phyloP scores from a whole-genome alignment of 1,140 invertebrate species.

The Dryas iulia region DNA sequence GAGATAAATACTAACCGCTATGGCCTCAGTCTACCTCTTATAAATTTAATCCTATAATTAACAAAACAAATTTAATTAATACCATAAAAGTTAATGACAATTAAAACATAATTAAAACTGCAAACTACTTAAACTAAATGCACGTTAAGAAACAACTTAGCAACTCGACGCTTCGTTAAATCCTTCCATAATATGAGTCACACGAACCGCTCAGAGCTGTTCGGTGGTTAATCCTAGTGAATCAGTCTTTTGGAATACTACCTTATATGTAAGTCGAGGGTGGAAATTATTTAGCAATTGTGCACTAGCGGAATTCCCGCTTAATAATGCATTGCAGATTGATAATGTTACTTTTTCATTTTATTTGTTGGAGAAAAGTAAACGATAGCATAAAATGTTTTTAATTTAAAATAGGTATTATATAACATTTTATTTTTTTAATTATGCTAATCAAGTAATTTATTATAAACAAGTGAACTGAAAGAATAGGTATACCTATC shows the following conservation, averaged over 20 bases:
- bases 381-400: too few species aligned
- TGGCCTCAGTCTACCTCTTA: not conserved
- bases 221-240: not conserved
- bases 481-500: too few species aligned
- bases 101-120: not conserved
- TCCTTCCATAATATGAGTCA: slow-evolving; percentile 1
- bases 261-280: not conserved
- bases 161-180: not conserved
- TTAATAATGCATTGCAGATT: not conserved
- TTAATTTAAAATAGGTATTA: too few species aligned
- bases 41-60: not conserved
- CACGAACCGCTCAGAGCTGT: not conserved
- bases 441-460: too few species aligned
- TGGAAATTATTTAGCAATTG: not conserved
- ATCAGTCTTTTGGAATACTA: not conserved
- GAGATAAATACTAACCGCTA: too few species aligned
- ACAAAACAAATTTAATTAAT: not conserved
- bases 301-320: not conserved
- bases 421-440: too few species aligned
- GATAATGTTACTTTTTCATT: too few species aligned
- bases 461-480: too few species aligned
- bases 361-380: too few species aligned
- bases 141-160: not conserved
- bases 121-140: not conserved
- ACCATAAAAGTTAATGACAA: not conserved